Conservation (phyloP, 2,888 invertebrate species). For the Apotomis turbidana region DNA sequence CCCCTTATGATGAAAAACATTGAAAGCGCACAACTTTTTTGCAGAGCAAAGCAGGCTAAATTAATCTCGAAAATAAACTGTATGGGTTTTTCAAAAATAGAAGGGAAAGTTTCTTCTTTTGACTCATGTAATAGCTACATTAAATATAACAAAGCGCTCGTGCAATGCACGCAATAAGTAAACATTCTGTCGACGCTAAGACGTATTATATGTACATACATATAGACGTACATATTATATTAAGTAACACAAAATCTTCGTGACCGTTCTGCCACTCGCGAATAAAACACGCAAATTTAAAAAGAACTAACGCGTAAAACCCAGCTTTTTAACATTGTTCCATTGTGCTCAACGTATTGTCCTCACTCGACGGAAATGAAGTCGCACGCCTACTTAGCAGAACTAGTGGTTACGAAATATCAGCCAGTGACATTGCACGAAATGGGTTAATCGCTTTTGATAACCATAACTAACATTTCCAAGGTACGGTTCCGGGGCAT, state of each 20-base stretch:
- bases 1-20: no score
- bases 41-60: no score
- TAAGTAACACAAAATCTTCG: neutral
- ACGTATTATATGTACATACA: no score
- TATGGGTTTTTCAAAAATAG: no score
- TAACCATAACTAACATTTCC: slow-evolving; percentile 3
- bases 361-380: slow-evolving; percentile 49
- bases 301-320: slow-evolving; percentile 26
- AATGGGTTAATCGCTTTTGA: slow-evolving; percentile 36
- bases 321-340: slow-evolving; percentile 37
- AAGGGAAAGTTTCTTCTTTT: no score
- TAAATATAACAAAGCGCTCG: no score
- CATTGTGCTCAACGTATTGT: slow-evolving; percentile 46
- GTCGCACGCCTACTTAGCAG: slow-evolving; percentile 43
- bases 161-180: neutral
- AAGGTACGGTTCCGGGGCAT: slow-evolving; percentile 1
- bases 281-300: neutral
- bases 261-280: neutral
- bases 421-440: slow-evolving; percentile 55
- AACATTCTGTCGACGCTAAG: neutral
- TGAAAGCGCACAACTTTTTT: no score
- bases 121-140: no score
- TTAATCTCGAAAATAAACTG: no score
- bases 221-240: neutral
- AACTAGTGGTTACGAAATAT: slow-evolving; percentile 46